Base-by-base conservation (phyloP, 2,113 vertebrate genomes). In the Bostrychus sinensis region DNA sequence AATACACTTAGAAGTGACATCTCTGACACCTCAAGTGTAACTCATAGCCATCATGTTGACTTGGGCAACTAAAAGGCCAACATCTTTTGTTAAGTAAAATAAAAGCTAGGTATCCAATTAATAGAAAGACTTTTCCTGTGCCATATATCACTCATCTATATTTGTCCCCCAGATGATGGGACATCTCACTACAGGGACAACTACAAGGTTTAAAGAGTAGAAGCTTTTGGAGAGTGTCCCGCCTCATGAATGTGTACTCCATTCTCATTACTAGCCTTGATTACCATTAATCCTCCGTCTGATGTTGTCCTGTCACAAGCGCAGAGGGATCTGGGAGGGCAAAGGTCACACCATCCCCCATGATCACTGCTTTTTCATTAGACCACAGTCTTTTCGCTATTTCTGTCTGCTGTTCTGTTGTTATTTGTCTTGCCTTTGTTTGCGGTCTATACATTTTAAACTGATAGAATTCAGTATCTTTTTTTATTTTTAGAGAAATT, bases 281-380 rank as follows among this genome's bases (percentile, higher is more conserved):
- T 87, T 80, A 86, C 80, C 75, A n/a, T 86, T 87, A 89, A 89
- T 88, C 84, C 78, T 37, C 42, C 1, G 14, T 81, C 71, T 89
- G 78, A 85, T 80, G 84, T 71, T 64, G 69, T 54, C 66, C 63
- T 75, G 81, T 87, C 83, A 87, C 64, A 83, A 43, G 56, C 77
- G 80, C 61, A 45, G 13, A 83, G 78, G 80, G 82, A 88, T 89
- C 70, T 26, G 38, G 56, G 65, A 45, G 81, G 81, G 86, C 84
- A 82, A 62, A 82, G 86, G 56, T 83, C 88, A 88, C 78, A 59
- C 78, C 82, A 51, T 14, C 72, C 73, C 66, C 70, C 36, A 72
- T 89, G 81, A 77, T 62, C 78, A 58, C 54, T 2, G 66, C 76
- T 50, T 82, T 68, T 75, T 88, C 86, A 86, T 88, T 78, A 87